A percentile compares a stretch with the other conserved stretches of the same genome.
Conservation (phyloP, 2,113 vertebrate species). For the Phocoena sinus region DNA sequence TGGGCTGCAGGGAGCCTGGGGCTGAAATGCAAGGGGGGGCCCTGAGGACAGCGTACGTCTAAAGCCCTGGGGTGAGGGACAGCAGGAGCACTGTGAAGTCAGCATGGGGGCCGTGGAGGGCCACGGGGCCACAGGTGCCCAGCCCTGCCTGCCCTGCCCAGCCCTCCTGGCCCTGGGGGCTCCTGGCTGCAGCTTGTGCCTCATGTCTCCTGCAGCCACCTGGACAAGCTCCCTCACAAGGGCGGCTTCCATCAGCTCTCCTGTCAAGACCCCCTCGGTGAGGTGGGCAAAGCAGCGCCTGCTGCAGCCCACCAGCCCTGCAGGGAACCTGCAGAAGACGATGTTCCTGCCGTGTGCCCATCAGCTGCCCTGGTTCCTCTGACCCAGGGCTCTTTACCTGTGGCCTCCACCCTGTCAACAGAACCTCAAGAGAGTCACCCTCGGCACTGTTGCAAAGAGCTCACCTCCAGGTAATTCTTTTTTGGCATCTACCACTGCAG, state of each 20-base stretch:
- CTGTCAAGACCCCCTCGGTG: neutral
- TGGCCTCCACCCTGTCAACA: neutral
- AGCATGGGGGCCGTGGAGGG: fast-evolving
- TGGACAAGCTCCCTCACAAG: neutral
- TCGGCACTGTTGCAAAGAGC: fast-evolving
- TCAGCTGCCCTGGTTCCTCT: neutral
- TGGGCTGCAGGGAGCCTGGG: neutral
- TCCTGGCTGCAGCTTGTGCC: neutral
- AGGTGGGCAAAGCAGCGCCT: neutral
- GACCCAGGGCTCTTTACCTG: neutral
- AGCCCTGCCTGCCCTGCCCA: neutral
- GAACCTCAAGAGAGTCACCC: neutral
- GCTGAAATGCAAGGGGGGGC: neutral
- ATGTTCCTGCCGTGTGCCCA: fast-evolving
- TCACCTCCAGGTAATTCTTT: fast-evolving
- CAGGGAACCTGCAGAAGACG: neutral
- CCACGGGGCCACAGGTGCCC: neutral
- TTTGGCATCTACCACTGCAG: neutral
- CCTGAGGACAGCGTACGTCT: fast-evolving
- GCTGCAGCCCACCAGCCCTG: fast-evolving
- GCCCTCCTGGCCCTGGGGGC: neutral
- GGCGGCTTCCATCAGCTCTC: neutral
- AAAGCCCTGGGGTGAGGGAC: neutral
- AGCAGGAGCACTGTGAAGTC: neutral
- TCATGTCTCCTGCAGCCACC: neutral